A percentile compares a stretch with the other conserved stretches of the same genome.
These are phyloP conservation scores for Anoplius nigerrimus DNA, from an alignment of 2,888 invertebrate species.

Conservation along the genomic window DNA sequence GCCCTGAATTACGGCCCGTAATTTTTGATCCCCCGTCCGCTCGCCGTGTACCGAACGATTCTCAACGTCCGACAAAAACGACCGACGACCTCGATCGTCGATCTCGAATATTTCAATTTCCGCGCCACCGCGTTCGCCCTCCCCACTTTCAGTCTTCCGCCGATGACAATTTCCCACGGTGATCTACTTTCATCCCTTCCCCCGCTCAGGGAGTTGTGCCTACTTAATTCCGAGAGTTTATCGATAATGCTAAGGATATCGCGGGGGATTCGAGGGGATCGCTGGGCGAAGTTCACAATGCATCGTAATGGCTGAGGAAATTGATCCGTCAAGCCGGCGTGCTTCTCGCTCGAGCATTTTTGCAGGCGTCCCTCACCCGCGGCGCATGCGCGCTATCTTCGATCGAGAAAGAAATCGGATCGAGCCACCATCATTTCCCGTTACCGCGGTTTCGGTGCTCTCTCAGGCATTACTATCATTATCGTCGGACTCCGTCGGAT, in stretches of 20 bases:
- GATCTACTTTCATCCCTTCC: no score
- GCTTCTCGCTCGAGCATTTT: constrained; percentile 40
- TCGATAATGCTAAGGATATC: no score
- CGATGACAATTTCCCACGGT: no score
- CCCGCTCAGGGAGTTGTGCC: no score
- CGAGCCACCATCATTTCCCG: constrained; percentile 50
- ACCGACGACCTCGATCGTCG: no score
- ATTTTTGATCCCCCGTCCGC: constrained; percentile 27
- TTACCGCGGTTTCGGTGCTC: constrained; percentile 37
- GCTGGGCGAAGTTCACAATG: no score
- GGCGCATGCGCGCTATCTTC: constrained; percentile 37
- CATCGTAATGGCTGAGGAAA: constrained; percentile 4
- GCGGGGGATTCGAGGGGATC: no score
- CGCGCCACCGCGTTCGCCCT: no score
- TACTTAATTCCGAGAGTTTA: no score
- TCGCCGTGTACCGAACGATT: constrained; percentile 24
- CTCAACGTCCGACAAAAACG: no score
- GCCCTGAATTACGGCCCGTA: constrained; percentile 48
- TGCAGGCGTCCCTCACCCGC: constrained; percentile 43
- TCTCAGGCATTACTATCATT: constrained; percentile 58
- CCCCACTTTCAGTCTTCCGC: not conserved
- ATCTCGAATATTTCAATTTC: no score
- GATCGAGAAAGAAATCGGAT: constrained; percentile 44
- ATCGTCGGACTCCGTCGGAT: constrained; percentile 44
- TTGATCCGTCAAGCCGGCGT: constrained; percentile 50